A percentile compares a stretch with the other conserved stretches of the same genome.
phyloP scores from a whole-genome alignment of 30 jellyfish, hydroid and myxozoan genomes.

The Aurelia sp. region DNA sequence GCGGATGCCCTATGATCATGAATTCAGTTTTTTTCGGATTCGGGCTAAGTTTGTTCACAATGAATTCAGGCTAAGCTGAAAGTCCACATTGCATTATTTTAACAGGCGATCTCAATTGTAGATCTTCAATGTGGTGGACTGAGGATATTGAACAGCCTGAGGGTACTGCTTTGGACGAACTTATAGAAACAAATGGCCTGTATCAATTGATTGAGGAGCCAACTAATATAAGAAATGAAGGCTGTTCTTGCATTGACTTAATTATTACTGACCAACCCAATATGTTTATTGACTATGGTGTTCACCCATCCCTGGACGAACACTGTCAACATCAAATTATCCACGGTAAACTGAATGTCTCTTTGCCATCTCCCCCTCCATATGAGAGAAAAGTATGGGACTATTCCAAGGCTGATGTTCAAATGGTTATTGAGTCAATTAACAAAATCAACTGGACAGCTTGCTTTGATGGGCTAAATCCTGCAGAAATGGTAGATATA shows the following conservation, averaged over 20 bases:
- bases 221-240: too few relatives aligned
- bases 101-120: slow-evolving; percentile 7
- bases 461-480: slow-evolving; percentile 31
- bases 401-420: slow-evolving; percentile 42
- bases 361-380: slow-evolving; percentile 51
- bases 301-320: too few relatives aligned
- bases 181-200: too few relatives aligned
- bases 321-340: background rate
- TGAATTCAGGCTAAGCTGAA: too few relatives aligned
- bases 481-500: slow-evolving; percentile 41
- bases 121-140: slow-evolving; percentile 59
- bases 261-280: too few relatives aligned
- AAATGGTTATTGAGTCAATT: slow-evolving; percentile 24
- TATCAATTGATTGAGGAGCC: too few relatives aligned
- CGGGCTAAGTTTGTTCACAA: too few relatives aligned
- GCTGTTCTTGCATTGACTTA: too few relatives aligned
- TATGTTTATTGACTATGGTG: too few relatives aligned
- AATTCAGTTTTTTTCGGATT: too few relatives aligned
- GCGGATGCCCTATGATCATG: too few relatives aligned
- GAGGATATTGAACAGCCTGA: slow-evolving; percentile 43
- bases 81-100: slow-evolving; percentile 46
- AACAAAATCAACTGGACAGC: slow-evolving; percentile 24
- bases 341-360: slow-evolving; percentile 19
- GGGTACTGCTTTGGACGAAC: too few relatives aligned
- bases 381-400: slow-evolving; percentile 36